Base-by-base conservation (phyloP, 2,797 vertebrate species). In the Parotocinclus haroldoi region DNA sequence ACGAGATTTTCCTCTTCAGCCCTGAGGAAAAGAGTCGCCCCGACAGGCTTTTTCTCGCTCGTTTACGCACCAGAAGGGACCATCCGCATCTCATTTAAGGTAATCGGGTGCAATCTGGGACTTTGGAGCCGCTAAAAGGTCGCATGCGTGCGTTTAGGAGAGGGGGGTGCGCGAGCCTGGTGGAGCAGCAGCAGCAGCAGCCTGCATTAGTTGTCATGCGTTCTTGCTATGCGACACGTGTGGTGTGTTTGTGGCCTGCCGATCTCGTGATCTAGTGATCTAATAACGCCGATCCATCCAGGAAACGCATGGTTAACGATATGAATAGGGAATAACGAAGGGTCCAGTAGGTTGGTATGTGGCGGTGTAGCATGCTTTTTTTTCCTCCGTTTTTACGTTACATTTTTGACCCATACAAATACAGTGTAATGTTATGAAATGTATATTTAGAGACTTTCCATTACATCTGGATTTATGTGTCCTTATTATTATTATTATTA, bases 1-100 rank as follows among this genome's bases (percentile, higher is more conserved):
- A 88, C 86, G 85, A 83, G 82, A 78, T 76, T 79, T 37, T 81
- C 71, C 14, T 19, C 79, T 72, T 71, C 79, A 79, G 80, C 86
- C 88, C 86, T 78, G 85, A 85, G 17, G 81, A 78, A 62, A 73
- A 71, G 49, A 61, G 65, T 45, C 16, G n/a, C 10, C 45, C 57
- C 53, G 53, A 65, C 62, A 52, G 38, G 45, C 48, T 14, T 9
- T 7, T 58, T 61, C 46, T 16, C 17, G 44, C 8, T n/a, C 16
- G 37, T 52, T 65, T 12, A 27, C 48, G 17, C 51, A 9, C 27
- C 4, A 58, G 57, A 57, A n/a, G 10, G n/a, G 18, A 40, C 42
- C 7, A 67, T 39, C 56, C 17, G 17, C n/a, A 45, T 46, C 58
- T 5, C 19, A 37, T 18, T 50, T 37, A 49, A 76, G 71, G 76